Percentiles rank a stretch among this genome's conserved stretches.
These are phyloP conservation scores for Chascanopsetta lugubris DNA, from an alignment of 2,113 vertebrate species.

Conservation along the genomic window DNA sequence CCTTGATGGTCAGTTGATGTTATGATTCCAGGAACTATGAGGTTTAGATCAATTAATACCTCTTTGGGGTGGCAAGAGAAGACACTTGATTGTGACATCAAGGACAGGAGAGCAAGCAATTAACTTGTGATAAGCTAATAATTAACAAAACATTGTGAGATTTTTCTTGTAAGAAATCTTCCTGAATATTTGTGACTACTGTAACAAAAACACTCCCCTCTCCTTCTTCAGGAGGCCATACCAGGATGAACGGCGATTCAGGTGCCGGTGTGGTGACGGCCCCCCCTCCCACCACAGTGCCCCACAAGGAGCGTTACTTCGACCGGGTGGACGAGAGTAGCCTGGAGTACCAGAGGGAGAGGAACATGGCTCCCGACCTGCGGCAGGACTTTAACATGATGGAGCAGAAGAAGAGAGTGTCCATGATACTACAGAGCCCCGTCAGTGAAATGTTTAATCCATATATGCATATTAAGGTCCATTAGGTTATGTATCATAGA, in stretches of 20 bases:
- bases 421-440: slow-evolving; percentile 98
- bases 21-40: slow-evolving; percentile 57
- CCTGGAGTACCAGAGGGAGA: slow-evolving; percentile 94
- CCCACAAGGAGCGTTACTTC: slow-evolving; percentile 98
- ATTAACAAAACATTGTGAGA: no score
- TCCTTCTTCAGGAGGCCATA: slow-evolving; percentile 63
- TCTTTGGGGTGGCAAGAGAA: slow-evolving; percentile 10
- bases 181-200: no score
- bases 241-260: slow-evolving; percentile 96
- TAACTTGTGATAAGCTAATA: no score
- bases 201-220: not conserved
- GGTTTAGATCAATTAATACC: slow-evolving; percentile 60
- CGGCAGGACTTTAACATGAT: slow-evolving; percentile 99
- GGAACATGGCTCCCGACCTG: slow-evolving; percentile 98
- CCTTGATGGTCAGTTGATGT: slow-evolving; percentile 27
- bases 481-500: not conserved
- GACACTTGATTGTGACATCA: slow-evolving; percentile 44
- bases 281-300: slow-evolving; percentile 92
- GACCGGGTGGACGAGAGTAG: slow-evolving; percentile 97
- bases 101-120: slow-evolving; percentile 15
- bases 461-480: not conserved
- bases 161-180: no score
- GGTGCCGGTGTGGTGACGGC: slow-evolving; percentile 95
- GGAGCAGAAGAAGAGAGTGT: slow-evolving; percentile 99
- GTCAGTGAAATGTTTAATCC: slow-evolving; percentile 78